Conservation (phyloP, 2,113 vertebrate species). For the Ciconia boyciana region DNA sequence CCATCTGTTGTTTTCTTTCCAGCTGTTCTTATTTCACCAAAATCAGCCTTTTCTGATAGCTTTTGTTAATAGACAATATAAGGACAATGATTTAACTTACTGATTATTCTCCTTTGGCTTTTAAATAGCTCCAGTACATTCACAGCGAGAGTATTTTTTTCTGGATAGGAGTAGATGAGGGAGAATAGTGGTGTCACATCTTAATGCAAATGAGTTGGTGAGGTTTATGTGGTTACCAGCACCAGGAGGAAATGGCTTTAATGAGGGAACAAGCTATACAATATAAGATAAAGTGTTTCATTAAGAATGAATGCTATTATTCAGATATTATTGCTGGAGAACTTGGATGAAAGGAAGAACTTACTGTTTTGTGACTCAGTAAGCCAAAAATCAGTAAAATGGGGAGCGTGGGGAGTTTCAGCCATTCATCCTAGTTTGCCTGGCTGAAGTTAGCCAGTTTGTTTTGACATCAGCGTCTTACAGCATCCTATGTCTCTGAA, state of each 20-base stretch:
- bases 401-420: background rate
- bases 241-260: slow-evolving; percentile 25
- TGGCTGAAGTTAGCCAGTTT: background rate
- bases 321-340: background rate
- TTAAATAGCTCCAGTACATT: slow-evolving; percentile 18
- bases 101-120: slow-evolving; percentile 42
- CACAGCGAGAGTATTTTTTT: slow-evolving; percentile 42
- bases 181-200: background rate
- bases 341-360: background rate
- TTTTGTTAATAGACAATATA: slow-evolving; percentile 58
- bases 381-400: background rate
- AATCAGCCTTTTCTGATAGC: slow-evolving; percentile 37
- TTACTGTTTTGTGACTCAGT: background rate
- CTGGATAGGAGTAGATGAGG: background rate
- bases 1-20: slow-evolving; percentile 43
- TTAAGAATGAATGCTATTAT: background rate
- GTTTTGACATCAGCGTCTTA: background rate
- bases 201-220: slow-evolving; percentile 34
- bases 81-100: slow-evolving; percentile 40
- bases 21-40: slow-evolving; percentile 40
- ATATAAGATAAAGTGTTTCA: background rate
- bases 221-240: slow-evolving; percentile 46
- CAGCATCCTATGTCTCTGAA: background rate
- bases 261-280: background rate
- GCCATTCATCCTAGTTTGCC: background rate